Evolutionary conservation across 2,797 vertebrate species (phyloP).

Genomic region (Ciconia nigra): DNA sequence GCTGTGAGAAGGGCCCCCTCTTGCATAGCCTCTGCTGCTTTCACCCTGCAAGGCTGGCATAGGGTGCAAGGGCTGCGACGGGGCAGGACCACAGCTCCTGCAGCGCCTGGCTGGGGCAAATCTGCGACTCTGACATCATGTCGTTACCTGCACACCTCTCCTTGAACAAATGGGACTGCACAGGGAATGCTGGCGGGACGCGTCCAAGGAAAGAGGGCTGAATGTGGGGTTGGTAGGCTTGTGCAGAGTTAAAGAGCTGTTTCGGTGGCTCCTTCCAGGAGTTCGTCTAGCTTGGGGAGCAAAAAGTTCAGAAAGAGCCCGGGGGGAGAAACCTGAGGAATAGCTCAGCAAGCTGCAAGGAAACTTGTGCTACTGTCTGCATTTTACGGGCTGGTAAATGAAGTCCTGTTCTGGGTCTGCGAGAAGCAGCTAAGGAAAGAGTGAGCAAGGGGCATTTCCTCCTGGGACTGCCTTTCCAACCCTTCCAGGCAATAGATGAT

Average conservation of each 20-base stretch:
- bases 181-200: not conserved
- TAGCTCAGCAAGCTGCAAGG: not conserved
- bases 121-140: rapidly evolving
- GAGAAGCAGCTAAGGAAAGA: not conserved
- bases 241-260: no score
- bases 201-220: no score
- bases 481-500: not conserved
- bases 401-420: not conserved
- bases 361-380: not conserved
- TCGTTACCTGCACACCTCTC: not conserved
- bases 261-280: not conserved
- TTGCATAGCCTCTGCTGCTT: not conserved
- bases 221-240: not conserved
- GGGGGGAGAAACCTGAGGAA: not conserved
- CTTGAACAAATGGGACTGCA: rapidly evolving
- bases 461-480: not conserved
- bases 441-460: rapidly evolving
- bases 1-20: not conserved
- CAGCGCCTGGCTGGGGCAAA: not conserved
- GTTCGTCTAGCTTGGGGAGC: not conserved
- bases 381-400: not conserved
- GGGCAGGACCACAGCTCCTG: not conserved
- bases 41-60: rapidly evolving
- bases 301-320: no score
- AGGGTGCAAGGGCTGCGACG: rapidly evolving